Evolutionary conservation across 2,797 vertebrate genomes (phyloP), one percentile per base, ranked within the genome.

Genomic region (Urophycis tenuis): DNA sequence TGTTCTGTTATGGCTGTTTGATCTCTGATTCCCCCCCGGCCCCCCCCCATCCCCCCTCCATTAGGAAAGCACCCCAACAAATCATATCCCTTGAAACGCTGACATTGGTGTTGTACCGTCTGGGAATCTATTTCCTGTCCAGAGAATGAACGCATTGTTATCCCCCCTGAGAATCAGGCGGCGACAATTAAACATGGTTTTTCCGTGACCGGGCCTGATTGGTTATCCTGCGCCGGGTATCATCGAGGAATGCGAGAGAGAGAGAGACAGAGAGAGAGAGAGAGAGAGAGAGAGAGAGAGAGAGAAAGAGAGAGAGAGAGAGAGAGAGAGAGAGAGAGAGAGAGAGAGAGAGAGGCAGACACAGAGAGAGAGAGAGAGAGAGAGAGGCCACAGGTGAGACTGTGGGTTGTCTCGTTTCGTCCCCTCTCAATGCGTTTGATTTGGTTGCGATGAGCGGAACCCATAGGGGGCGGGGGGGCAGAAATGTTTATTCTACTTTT

Each of bases 111-210:
- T 36, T 77, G 72, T 71, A 81, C 73, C 19, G 81, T 74, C 53
- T 32, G 35, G 17, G 49, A 0, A 74, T 81, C 85, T 82, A 80
- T 84, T 90, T 90, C 87, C 83, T 83, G 85, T 74, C 74, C 79
- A 77, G 85, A 88, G 79, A 90, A 89, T 82, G 88, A 88, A 79
- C 73, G 79, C 33, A 87, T 90, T 91, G 85, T 91, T 81, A 49
- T 79, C 75, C 80, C 80, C 34, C 34, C 32, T 41, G 76, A 81
- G 75, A 81, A 76, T 79, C 75, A 75, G 71, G 71, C 10, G 64
- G 76, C 31, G 77, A 33, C 84, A 64, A 73, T 87, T 81, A 45
- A 67, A 87, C 85, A 83, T 77, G 78, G 78, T 81, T n/a, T 85
- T 86, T 29, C 64, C 64, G 2, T 69, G n/a, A 69, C 29, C 19